phyloP scores from a whole-genome alignment of 2,113 vertebrate species.

The Macquaria ambigua region DNA sequence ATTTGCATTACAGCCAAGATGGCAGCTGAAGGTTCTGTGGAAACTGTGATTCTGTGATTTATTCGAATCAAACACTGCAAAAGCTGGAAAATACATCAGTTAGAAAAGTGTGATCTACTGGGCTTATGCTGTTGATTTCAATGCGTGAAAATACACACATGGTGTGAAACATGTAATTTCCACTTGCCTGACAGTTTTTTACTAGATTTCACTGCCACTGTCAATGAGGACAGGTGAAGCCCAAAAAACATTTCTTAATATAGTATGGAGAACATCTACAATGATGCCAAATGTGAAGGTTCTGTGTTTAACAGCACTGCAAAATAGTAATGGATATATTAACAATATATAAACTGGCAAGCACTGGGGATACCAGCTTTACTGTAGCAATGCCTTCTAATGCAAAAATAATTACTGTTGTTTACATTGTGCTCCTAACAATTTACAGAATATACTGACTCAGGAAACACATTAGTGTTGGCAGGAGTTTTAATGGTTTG shows the following conservation, averaged over 20 bases:
- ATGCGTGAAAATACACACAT: constrained; percentile 44
- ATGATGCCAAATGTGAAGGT: constrained; percentile 12
- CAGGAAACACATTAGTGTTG: constrained; percentile 43
- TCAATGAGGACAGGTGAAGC: constrained; percentile 26
- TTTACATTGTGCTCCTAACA: constrained; percentile 50
- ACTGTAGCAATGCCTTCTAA: constrained; percentile 16
- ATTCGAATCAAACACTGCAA: constrained; percentile 6
- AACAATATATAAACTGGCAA: constrained; percentile 29
- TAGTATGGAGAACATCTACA: background rate
- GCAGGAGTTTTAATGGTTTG: constrained; percentile 55
- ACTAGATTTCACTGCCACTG: constrained; percentile 20
- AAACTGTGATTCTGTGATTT: constrained; percentile 14
- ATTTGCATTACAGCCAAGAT: constrained; percentile 1
- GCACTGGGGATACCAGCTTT: constrained; percentile 1
- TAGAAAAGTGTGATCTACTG: constrained; percentile 46
- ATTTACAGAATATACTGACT: constrained; percentile 51
- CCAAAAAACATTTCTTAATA: constrained; percentile 13
- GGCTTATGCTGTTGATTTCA: constrained; percentile 47
- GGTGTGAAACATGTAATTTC: constrained; percentile 58
- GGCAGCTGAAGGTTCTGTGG: background rate
- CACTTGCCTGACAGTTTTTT: constrained; percentile 25
- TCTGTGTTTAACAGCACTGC: constrained; percentile 1
- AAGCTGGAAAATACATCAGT: constrained; percentile 17
- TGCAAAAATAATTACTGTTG: constrained; percentile 56
- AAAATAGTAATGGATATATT: constrained; percentile 10